A percentile compares a stretch with the other conserved stretches of the same genome.
phyloP scores from a whole-genome alignment of 1,140 invertebrate genomes.

The Drosophila rhopaloa region DNA sequence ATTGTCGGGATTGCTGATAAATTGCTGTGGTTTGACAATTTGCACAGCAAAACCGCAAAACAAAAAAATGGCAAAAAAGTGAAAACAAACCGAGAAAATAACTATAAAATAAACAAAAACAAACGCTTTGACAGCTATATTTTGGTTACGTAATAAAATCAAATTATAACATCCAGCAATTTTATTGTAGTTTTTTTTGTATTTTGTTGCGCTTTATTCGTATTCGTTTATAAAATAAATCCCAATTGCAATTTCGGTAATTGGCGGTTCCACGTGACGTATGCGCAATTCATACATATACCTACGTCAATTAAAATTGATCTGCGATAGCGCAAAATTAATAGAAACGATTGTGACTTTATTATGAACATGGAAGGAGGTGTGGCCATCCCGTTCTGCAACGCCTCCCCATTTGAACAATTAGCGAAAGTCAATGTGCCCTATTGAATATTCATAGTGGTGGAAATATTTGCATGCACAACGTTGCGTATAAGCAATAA shows the following conservation, averaged over 20 bases:
- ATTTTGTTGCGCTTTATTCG: constrained; percentile 16
- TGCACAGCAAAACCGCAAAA: constrained; percentile 57
- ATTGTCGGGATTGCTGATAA: constrained; percentile 73
- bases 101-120: constrained; percentile 5
- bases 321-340: constrained; percentile 32
- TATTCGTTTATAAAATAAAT: constrained; percentile 28
- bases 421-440: constrained; percentile 64
- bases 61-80: constrained; percentile 19
- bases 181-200: constrained; percentile 7
- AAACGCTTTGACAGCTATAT: constrained; percentile 19
- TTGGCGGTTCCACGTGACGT: constrained; percentile 35
- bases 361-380: constrained; percentile 9
- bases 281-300: constrained; percentile 12
- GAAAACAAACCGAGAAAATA: constrained; percentile 8
- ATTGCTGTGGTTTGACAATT: constrained; percentile 78
- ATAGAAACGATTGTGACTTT: constrained; percentile 21
- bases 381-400: background rate
- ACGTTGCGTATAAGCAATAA: constrained; percentile 72
- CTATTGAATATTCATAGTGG: constrained; percentile 63
- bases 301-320: constrained; percentile 43
- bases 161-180: constrained; percentile 22
- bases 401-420: constrained; percentile 33
- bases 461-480: constrained; percentile 66
- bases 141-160: constrained; percentile 45
- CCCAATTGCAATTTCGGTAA: constrained; percentile 38